phyloP scores from a whole-genome alignment of 2,888 invertebrate genomes.

The Gisinianus flammeolus region DNA sequence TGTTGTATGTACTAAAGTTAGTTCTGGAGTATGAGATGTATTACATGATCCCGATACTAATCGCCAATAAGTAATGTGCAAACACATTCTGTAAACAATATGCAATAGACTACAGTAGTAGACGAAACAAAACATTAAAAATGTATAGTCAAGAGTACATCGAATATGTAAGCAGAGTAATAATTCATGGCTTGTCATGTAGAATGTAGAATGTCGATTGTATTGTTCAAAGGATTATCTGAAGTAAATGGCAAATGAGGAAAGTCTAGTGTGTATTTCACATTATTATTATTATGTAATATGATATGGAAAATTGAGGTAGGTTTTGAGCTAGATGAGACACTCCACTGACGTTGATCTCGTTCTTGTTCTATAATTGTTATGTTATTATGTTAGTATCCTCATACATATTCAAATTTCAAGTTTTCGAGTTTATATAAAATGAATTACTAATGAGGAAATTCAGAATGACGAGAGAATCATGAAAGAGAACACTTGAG shows the following conservation, averaged over 20 bases:
- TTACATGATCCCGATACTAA: not conserved
- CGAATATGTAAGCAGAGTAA: not conserved
- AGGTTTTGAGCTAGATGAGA: too few relatives aligned
- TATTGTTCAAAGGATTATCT: not conserved
- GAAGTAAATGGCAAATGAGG: not conserved
- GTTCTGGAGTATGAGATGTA: not conserved
- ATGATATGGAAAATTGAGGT: not conserved
- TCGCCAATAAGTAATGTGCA: not conserved
- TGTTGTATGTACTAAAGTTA: too few relatives aligned
- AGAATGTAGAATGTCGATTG: not conserved
- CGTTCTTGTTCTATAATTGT: too few relatives aligned
- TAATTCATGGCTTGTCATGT: not conserved
- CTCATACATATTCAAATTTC: too few relatives aligned
- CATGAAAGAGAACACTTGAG: too few relatives aligned
- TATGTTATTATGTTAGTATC: too few relatives aligned
- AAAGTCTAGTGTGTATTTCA: too few relatives aligned
- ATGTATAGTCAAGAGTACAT: not conserved
- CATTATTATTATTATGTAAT: too few relatives aligned
- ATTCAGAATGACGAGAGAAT: too few relatives aligned
- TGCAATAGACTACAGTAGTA: not conserved
- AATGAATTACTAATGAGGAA: too few relatives aligned
- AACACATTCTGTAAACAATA: not conserved
- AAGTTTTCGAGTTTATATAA: too few relatives aligned
- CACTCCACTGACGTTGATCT: too few relatives aligned
- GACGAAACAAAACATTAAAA: not conserved